These are phyloP conservation scores for Eubasilissa regina DNA, from an alignment of 1,140 invertebrate genomes.

Conservation along the genomic window DNA sequence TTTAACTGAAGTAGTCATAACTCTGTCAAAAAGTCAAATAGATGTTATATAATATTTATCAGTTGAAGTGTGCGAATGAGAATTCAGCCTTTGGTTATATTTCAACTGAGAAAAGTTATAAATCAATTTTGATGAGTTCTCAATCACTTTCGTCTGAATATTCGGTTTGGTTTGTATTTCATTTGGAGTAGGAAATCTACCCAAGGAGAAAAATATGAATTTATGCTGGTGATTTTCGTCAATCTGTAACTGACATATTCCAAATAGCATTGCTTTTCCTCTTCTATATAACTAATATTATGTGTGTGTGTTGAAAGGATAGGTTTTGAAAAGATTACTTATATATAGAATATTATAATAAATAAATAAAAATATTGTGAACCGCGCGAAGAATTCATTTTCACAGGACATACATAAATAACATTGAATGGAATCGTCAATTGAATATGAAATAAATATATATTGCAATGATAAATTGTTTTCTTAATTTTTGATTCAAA, in stretches of 20 bases:
- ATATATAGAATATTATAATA: too few relatives aligned
- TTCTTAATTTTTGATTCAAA: too few relatives aligned
- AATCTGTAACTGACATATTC: not conserved
- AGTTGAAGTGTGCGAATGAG: not conserved
- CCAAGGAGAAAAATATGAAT: conserved; percentile 4
- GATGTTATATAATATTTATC: too few relatives aligned
- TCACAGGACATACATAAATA: too few relatives aligned
- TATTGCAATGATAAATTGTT: too few relatives aligned
- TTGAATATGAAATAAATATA: too few relatives aligned
- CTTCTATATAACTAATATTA: not conserved
- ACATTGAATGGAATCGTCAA: too few relatives aligned
- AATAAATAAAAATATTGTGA: too few relatives aligned
- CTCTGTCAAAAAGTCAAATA: too few relatives aligned
- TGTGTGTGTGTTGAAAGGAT: not conserved
- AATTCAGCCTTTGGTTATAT: not conserved
- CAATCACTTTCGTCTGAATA: conserved; percentile 26
- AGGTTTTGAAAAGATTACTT: too few relatives aligned
- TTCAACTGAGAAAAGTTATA: not conserved
- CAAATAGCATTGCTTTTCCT: not conserved
- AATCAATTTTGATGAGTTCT: conserved; percentile 32
- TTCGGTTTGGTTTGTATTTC: conserved; percentile 16
- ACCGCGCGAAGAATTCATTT: too few relatives aligned
- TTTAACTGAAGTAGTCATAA: too few relatives aligned
- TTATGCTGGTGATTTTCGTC: not conserved
- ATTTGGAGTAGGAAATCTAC: not conserved